phyloP scores from a whole-genome alignment of 2,797 vertebrate species.

The Numenius phaeopus region DNA sequence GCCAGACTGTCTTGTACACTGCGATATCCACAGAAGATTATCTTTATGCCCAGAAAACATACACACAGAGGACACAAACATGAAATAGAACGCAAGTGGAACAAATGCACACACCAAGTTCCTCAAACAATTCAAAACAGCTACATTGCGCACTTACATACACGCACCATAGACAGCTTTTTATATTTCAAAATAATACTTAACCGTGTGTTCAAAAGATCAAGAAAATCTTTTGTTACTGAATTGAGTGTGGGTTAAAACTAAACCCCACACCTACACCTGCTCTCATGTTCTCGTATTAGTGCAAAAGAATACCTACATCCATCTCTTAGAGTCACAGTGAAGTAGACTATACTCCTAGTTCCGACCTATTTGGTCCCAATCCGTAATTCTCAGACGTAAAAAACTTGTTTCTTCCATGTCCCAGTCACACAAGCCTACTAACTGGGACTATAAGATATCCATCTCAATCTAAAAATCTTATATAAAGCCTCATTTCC shows the following conservation, averaged over 20 bases:
- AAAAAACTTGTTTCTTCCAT: not conserved
- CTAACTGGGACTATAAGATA: not conserved
- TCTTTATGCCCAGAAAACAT: not conserved
- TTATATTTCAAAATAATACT: not conserved
- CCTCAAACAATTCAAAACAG: not conserved
- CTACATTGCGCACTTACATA: accelerated
- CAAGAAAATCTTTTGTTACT: not conserved
- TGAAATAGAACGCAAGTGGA: not conserved
- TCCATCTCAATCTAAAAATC: not conserved
- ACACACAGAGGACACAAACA: not conserved
- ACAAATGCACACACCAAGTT: not conserved
- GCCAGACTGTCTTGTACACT: not conserved
- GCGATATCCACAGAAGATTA: not conserved
- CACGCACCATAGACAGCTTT: not conserved
- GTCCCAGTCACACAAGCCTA: not conserved
- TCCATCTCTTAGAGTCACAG: not conserved
- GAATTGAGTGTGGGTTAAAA: not conserved
- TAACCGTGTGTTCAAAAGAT: not conserved
- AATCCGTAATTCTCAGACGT: not conserved
- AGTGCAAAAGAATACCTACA: not conserved
- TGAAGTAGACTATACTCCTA: accelerated
- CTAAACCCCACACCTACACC: not conserved
- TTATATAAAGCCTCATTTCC: not conserved
- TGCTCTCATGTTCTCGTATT: not conserved
- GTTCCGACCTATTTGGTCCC: not conserved